Conservation (phyloP, 2,888 invertebrate species). For the Margaritifera margaritifera region DNA sequence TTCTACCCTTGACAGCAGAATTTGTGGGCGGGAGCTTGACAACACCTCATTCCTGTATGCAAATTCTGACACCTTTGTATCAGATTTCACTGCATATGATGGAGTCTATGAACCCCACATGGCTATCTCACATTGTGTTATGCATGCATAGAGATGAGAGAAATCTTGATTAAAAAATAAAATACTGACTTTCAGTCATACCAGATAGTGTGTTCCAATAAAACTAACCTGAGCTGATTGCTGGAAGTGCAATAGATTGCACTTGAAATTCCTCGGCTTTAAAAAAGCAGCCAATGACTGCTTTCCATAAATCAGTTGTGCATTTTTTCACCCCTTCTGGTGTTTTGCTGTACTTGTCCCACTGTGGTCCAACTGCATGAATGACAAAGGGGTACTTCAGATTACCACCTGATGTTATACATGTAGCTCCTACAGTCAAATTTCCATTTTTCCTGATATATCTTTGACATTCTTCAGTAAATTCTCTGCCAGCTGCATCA, state of each 20-base stretch:
- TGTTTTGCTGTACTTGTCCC: conserved; percentile 19
- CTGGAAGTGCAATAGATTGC: conserved; percentile 34
- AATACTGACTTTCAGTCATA: no score
- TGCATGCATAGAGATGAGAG: no score
- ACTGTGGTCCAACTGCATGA: conserved; percentile 42
- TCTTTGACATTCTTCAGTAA: conserved; percentile 27
- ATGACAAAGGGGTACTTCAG: conserved; percentile 29
- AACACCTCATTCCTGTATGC: no score
- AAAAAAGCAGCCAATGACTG: conserved; percentile 33
- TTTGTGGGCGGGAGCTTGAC: no score
- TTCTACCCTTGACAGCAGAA: no score
- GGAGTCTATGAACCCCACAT: no score
- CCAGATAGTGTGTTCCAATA: no score
- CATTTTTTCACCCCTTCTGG: conserved; percentile 11
- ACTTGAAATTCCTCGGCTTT: conserved; percentile 30
- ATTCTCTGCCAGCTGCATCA: conserved; percentile 27
- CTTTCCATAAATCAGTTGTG: conserved; percentile 17
- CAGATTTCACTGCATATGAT: no score
- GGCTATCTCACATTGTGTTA: no score
- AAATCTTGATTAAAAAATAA: no score
- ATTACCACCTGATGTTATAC: conserved; percentile 30
- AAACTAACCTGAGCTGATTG: conserved; percentile 41
- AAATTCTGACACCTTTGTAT: no score
- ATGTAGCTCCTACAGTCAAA: conserved; percentile 26
- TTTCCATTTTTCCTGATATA: conserved; percentile 26